phyloP scores from a whole-genome alignment of 1,140 invertebrate species.

The Euglossa dilemma region DNA sequence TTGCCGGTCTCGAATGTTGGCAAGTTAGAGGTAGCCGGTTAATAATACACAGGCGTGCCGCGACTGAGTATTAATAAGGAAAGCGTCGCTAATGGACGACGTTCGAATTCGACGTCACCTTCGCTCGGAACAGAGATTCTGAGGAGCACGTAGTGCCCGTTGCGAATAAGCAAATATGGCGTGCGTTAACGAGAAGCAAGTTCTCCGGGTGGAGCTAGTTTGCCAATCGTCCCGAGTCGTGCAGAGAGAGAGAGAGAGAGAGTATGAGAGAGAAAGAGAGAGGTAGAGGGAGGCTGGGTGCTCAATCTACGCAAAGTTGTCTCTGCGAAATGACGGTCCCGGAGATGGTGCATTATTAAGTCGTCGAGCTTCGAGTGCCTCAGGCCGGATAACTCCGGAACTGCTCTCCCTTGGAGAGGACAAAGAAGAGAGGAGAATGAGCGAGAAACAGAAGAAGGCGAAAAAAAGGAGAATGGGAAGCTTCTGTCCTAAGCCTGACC shows the following conservation, averaged over 20 bases:
- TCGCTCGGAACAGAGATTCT: not conserved
- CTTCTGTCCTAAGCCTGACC: constrained; percentile 7
- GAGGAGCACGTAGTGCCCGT: not conserved
- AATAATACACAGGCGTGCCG: not conserved
- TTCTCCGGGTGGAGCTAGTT: constrained; percentile 9
- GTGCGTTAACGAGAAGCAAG: constrained; percentile 53
- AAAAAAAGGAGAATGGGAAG: not conserved
- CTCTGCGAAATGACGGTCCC: constrained; percentile 51
- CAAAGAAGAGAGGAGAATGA: not conserved
- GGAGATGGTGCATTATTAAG: constrained; percentile 62
- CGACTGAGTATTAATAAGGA: constrained; percentile 3
- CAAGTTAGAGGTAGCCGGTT: not conserved
- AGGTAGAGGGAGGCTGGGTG: not conserved
- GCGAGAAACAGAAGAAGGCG: not conserved
- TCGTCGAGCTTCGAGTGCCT: constrained; percentile 34
- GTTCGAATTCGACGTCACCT: not conserved
- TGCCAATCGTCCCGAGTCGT: constrained; percentile 41
- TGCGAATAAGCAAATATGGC: constrained; percentile 20
- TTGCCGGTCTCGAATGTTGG: not conserved
- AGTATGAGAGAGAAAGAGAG: not conserved
- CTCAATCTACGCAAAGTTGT: constrained; percentile 59
- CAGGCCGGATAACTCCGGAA: constrained; percentile 11
- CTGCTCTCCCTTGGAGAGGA: not conserved
- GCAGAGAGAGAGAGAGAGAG: not conserved
- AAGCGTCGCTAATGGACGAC: not conserved